Evolutionary conservation across 2,113 vertebrate genomes (phyloP).

Genomic region (Channa argus): DNA sequence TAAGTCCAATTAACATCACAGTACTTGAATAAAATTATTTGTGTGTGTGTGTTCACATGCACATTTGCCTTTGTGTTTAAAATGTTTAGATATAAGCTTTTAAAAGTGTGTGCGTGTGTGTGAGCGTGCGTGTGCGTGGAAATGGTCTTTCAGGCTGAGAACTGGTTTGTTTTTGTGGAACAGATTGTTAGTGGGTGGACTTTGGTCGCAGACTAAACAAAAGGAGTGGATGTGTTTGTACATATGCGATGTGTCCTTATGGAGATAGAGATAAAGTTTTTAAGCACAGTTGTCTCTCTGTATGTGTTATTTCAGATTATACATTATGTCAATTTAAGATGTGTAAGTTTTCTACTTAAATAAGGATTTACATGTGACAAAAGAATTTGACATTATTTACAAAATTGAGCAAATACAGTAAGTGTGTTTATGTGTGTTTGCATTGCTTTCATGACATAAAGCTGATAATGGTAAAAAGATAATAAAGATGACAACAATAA

Average conservation of each 20-base stretch:
- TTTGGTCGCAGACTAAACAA: slow-evolving; percentile 66
- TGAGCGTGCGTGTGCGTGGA: slow-evolving; percentile 31
- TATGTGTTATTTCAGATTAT: too few relatives aligned
- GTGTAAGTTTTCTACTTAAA: too few relatives aligned
- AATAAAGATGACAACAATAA: neutral
- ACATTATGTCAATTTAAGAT: too few relatives aligned
- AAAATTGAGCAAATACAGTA: too few relatives aligned
- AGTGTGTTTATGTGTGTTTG: too few relatives aligned
- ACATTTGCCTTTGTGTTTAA: too few relatives aligned
- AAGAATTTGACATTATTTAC: too few relatives aligned
- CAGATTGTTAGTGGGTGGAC: slow-evolving; percentile 73
- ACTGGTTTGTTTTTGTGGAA: slow-evolving; percentile 51
- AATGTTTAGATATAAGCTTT: slow-evolving; percentile 18
- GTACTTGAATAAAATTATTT: neutral
- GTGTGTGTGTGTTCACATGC: neutral
- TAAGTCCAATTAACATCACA: slow-evolving; percentile 14
- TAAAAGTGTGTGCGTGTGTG: slow-evolving; percentile 23
- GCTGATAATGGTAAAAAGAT: too few relatives aligned
- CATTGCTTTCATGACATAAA: too few relatives aligned
- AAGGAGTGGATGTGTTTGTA: slow-evolving; percentile 22
- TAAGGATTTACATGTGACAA: too few relatives aligned
- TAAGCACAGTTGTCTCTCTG: neutral
- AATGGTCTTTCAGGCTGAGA: too few relatives aligned
- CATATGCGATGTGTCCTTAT: neutral
- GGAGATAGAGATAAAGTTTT: slow-evolving; percentile 3